Base-by-base conservation (phyloP, 2,888 invertebrate genomes). In the Carterocephalus palaemon region DNA sequence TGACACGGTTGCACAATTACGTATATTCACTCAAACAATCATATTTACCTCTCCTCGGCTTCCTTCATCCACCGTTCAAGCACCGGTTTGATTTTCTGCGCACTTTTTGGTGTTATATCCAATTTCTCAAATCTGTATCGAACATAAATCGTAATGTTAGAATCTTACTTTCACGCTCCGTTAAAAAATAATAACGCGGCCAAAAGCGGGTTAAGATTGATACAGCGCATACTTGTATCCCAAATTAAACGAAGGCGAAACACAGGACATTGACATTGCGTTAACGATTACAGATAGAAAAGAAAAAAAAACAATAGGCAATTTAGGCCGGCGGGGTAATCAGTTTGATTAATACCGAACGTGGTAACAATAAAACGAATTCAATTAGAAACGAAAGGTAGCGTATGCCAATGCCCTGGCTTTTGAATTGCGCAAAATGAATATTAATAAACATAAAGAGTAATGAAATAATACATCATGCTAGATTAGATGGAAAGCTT, bases 21-120 rank as follows among this genome's bases (percentile, higher is more conserved):
- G 78, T 67, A 77, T 73, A 68, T 67, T 77, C 84, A 82, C 80
- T 82, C 78, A 80, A 77, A 80, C 78, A 80, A 64, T 54, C 49
- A 70, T 85, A 86, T 69, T 87, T 85, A 97, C 93, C 97, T 95
- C 89, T 97, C 97, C 89, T 98, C 98, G 41, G 98, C 98, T 87
- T 98, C 98, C 84, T 95, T 95, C 97, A 98, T 98, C 98, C 98
- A 98, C 85, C 95, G 92, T 87, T 98, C 98, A 75, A 98, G 91
- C 65, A 98, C 98, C 61, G 98, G 98, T 87, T 98, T 98, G 79
- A 98, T 98, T 91, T 98, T 98, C 90, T 97, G 97, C 70, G 98
- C 98, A 90, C 98, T 98, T 90, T 98, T 98, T 76, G 98, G 98
- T 72, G 98, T 98, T 72, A 98, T 98, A 89, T 98, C 98, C 89